phyloP scores from a whole-genome alignment of 2,113 vertebrate genomes.

The Bucco capensis region DNA sequence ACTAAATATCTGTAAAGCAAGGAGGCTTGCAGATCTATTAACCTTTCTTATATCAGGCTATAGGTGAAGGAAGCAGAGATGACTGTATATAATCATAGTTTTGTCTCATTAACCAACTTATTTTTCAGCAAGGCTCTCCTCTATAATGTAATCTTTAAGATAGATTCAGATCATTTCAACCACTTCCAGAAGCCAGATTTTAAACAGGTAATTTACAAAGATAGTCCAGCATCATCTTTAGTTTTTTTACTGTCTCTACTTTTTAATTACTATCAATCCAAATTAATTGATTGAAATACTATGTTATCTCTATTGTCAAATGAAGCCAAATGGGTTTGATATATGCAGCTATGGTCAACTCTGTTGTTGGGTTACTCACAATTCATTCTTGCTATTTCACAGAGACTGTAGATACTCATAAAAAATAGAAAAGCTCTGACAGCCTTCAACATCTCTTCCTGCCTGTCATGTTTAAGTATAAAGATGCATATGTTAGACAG shows the following conservation, averaged over 20 bases:
- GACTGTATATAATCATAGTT: background rate
- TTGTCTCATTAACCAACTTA: no score
- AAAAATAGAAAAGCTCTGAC: background rate
- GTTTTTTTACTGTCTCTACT: background rate
- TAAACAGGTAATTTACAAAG: background rate
- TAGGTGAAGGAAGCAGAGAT: background rate
- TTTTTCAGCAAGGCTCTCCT: background rate
- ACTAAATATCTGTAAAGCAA: background rate
- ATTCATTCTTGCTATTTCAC: background rate
- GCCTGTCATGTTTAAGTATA: background rate
- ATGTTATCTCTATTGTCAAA: background rate
- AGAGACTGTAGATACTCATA: background rate
- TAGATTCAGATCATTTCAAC: background rate
- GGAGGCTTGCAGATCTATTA: background rate
- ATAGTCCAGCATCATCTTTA: background rate
- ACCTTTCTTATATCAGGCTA: background rate
- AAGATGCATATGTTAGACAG: background rate
- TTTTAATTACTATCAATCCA: background rate
- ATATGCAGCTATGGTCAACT: background rate
- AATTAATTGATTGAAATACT: background rate
- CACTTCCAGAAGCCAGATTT: background rate
- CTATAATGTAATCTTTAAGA: background rate
- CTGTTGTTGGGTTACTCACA: background rate
- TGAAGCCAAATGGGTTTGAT: background rate
- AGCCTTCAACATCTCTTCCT: background rate